Percentiles rank a stretch among this genome's conserved stretches.
Evolutionary conservation across 2,113 vertebrate species (phyloP).

Genomic region (Orthonyx spaldingii): DNA sequence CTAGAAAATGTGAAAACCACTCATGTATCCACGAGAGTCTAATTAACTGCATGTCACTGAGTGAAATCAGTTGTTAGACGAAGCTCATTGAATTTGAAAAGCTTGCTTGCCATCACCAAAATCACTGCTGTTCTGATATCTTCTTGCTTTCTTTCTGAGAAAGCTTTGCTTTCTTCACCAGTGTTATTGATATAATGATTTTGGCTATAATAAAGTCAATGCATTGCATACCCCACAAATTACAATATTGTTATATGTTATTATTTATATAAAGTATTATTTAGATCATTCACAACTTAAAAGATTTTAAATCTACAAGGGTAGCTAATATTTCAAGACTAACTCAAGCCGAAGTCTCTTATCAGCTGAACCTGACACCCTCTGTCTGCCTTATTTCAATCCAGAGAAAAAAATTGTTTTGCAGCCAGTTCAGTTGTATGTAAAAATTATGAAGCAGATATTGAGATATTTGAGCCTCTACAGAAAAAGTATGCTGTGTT

Average conservation of each 20-base stretch:
- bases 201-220: neutral
- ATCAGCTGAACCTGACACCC: neutral
- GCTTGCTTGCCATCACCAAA: neutral
- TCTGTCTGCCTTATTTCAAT: neutral
- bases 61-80: neutral
- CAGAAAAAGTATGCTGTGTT: neutral
- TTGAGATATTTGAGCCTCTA: neutral
- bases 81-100: neutral
- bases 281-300: neutral
- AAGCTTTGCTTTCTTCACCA: neutral
- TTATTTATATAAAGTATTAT: neutral
- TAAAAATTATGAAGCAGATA: neutral
- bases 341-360: neutral
- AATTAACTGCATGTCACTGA: neutral
- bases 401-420: neutral
- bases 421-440: neutral
- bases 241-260: neutral
- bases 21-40: neutral
- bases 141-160: neutral
- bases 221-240: neutral
- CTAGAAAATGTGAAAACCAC: neutral
- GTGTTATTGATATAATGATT: neutral
- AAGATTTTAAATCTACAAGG: neutral
- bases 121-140: neutral
- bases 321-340: neutral